Evolutionary conservation across 2,888 invertebrate genomes (phyloP), one percentile per base, ranked within the genome.

Genomic region (Frankliniella fusca): DNA sequence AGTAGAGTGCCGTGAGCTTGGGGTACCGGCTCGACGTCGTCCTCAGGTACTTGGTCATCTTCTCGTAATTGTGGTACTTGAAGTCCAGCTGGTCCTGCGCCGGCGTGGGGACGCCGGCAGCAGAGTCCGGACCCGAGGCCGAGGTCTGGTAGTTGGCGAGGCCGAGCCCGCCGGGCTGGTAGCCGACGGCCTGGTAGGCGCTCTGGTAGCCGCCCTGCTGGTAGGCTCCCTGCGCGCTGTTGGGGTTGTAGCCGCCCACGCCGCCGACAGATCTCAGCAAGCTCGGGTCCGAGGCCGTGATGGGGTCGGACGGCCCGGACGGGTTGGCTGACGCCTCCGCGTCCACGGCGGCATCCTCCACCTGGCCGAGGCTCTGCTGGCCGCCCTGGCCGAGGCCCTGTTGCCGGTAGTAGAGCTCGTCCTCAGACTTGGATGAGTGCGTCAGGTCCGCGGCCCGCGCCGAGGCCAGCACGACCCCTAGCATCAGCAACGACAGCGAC

Each of bases 1-100:
- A 96, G 89, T 97, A 97, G 50, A 98, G 90, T 0, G 96, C 95
- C 0, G 97, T 97, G 84, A 97, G 91, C 84, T 95, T 93, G 0
- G 97, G 96, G 89, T 94, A 95, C 81, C 91, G 91, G 23, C 94
- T 92, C 83, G 94, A 95, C 54, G 96, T 94, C 20, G 93, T 92
- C 85, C 95, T 91, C 83, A 98, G 89, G 88, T 94, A 95, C 85
- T 92, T 91, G 76, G 96, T 96, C 91, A 97, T 91, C 87, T 94
- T 92, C 61, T 95, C 94, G 87, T 95, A 95, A 88, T 95, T 93
- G 87, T 91, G 97, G 88, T 97, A 97, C 82, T 91, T 91, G 89
- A 94, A 97, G 85, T 95, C 95, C 84, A 96, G 87, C 81, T 86
- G 85, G 84, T 88, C 87, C 82, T 82, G 80, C 27, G 50, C n/a